Evolutionary conservation across 2,113 vertebrate genomes (phyloP), one percentile per base, ranked within the genome.

Genomic region (Marmota flaviventris): DNA sequence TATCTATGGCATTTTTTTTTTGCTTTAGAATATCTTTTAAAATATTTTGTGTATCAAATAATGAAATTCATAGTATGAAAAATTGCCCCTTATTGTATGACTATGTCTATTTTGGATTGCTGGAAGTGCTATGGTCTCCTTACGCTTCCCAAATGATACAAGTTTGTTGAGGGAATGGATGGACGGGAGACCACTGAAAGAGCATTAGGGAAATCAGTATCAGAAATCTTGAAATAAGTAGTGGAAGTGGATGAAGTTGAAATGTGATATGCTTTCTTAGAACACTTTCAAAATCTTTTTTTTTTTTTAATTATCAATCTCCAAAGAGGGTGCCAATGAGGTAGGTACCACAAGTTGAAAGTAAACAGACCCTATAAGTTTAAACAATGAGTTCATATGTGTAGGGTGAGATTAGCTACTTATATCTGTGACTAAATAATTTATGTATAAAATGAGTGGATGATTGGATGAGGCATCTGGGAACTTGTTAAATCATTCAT

Each of bases 11-110:
- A 76, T 42, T 95, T 95, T 53, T 45, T 42, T 16, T 53, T 95
- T 77, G 82, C 20, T 77, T 96, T 94, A 89, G n/a, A 91, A 83
- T 88, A 37, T 2, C 87, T 82, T 51, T 91, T 95, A 14, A 92
- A 48, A 72, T 79, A 27, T 25, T 76, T 86, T 79, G 76, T 53
- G 2, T 16, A 63, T 5, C 20, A 96, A 93, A 70, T 67, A 91
- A 79, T 83, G 25, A 45, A 6, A 94, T 65, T 89, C 82, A 51
- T 77, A 32, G 12, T 70, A 73, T 65, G 37, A 10, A 90, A 78
- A 94, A 69, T 37, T 76, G 1, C 5, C 29, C 13, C 6, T 67
- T 63, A 45, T 87, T 85, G 42, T 58, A 87, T 32, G 67, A 77
- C 14, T 61, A 48, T 2, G 42, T 58, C 45, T 78, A 14, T 10